Base-by-base conservation (phyloP, 53 echinoderm and acorn worm genomes). In the Holothuria scabra region DNA sequence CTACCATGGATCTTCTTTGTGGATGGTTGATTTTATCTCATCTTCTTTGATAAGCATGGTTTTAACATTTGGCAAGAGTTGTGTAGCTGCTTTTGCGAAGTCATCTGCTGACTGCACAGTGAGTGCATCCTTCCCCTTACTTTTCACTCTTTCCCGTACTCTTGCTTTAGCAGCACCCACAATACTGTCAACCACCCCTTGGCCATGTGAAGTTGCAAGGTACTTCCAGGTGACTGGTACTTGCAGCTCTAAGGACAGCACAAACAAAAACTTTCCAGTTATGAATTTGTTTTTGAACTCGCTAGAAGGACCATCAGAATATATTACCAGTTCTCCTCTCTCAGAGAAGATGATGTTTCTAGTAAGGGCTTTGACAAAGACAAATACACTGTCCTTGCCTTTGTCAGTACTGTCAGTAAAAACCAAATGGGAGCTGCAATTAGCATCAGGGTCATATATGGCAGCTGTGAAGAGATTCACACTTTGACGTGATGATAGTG, bases 271-370 rank as follows among this genome's bases (percentile, higher is more conserved):
- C 30, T 81, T 81, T 1, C 81, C 81, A 62, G 63, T 82, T 20
- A 86, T 79, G 37, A 25, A 86, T 41, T 48, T 38, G 37, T 86
- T 86, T 28, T 80, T 80, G 34, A 86, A 86, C 20, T 86, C 66
- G 5, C 78, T 65, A 2, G 86, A 86, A 22, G 67, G 32, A 18
- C 81, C 38, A 11, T 35, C 26, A 20, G 20, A 56, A 22, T 29
- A n/a, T 35, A 35, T 35, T 35, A 35, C 35, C 35, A 35, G 35
- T 35, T 4, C 35, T 35, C 6, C 35, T 35, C 35, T 6, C 3
- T 3, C 3, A 6, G 6, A 35, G 35, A 67, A 57, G 19, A 20
- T 32, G 61, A 69, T 22, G 44, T 72, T 19, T 8, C 21, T 38
- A 41, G 57, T 41, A n/a, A 85, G 18, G 18, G 72, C 10, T 23